Percentiles rank a stretch among this genome's conserved stretches.
Evolutionary conservation across 2,113 vertebrate genomes (phyloP).

Genomic region (Mesitornis unicolor): DNA sequence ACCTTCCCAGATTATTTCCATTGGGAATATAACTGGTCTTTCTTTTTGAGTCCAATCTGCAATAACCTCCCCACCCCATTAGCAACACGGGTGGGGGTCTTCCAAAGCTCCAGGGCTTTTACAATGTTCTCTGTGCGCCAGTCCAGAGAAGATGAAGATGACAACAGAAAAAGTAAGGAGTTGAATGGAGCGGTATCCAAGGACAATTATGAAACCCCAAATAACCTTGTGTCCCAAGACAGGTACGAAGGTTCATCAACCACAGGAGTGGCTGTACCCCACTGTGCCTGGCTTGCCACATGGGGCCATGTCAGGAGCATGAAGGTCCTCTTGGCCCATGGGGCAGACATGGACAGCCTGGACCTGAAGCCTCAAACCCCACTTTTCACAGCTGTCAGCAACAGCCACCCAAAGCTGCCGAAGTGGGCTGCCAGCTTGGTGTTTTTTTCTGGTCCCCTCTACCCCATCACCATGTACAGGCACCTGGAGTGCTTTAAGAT

Average conservation of each 20-base stretch:
- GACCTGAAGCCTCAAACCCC: constrained; percentile 95
- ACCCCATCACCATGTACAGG: constrained; percentile 86
- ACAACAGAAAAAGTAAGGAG: constrained; percentile 69
- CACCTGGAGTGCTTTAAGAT: constrained; percentile 89
- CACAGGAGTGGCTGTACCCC: constrained; percentile 87
- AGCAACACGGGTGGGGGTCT: rapidly evolving
- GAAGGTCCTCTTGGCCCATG: constrained; percentile 82
- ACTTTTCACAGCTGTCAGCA: constrained; percentile 88
- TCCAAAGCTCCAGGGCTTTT: neutral
- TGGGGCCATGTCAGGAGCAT: constrained; percentile 82
- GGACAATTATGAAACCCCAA: constrained; percentile 75
- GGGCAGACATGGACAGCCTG: constrained; percentile 88
- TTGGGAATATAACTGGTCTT: too few relatives aligned
- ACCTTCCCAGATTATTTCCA: neutral
- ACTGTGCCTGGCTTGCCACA: constrained; percentile 83
- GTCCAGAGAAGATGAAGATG: constrained; percentile 76
- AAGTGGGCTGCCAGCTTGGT: constrained; percentile 82
- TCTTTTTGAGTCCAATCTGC: rapidly evolving
- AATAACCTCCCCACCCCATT: rapidly evolving
- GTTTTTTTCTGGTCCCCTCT: constrained; percentile 86
- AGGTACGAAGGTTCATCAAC: constrained; percentile 82
- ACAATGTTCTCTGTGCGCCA: constrained; percentile 94
- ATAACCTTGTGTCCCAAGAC: constrained; percentile 80
- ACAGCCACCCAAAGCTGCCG: constrained; percentile 84
- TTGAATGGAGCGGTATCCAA: constrained; percentile 80